A percentile compares a stretch with the other conserved stretches of the same genome.
phyloP scores from a whole-genome alignment of 2,113 vertebrate genomes.

The Colius striatus region DNA sequence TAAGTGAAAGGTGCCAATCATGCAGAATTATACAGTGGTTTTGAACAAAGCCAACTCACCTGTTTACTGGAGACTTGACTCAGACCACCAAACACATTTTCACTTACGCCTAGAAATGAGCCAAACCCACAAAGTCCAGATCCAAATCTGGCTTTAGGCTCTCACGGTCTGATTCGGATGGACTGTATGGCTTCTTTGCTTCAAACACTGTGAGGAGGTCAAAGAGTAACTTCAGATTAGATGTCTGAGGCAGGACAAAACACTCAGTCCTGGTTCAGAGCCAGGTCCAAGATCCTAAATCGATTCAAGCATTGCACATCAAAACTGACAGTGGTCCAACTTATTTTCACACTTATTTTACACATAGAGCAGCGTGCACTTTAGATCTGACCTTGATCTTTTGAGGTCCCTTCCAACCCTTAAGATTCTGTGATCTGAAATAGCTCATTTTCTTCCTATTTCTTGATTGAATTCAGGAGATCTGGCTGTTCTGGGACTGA shows the following conservation, averaged over 20 bases:
- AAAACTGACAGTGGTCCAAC: neutral
- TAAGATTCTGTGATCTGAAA: neutral
- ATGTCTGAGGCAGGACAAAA: neutral
- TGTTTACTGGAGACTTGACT: constrained; percentile 44
- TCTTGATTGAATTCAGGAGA: neutral
- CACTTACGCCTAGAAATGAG: neutral
- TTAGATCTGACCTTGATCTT: neutral
- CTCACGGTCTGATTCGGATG: neutral
- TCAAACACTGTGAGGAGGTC: neutral
- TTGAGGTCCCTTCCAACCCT: no score
- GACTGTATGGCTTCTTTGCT: neutral
- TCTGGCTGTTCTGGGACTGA: neutral
- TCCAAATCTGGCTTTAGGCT: neutral
- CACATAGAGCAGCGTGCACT: neutral
- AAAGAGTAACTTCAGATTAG: neutral
- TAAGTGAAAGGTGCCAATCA: constrained; percentile 32
- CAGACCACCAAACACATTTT: constrained; percentile 40
- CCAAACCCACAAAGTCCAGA: constrained; percentile 43
- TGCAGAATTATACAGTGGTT: constrained; percentile 19
- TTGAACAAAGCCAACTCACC: constrained; percentile 53
- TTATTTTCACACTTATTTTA: neutral
- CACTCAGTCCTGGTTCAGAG: neutral
- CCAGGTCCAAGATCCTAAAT: neutral
- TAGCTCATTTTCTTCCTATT: neutral
- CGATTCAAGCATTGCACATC: neutral